Base-by-base conservation (phyloP, 1,140 invertebrate genomes). In the Adoxophyes honmai region DNA sequence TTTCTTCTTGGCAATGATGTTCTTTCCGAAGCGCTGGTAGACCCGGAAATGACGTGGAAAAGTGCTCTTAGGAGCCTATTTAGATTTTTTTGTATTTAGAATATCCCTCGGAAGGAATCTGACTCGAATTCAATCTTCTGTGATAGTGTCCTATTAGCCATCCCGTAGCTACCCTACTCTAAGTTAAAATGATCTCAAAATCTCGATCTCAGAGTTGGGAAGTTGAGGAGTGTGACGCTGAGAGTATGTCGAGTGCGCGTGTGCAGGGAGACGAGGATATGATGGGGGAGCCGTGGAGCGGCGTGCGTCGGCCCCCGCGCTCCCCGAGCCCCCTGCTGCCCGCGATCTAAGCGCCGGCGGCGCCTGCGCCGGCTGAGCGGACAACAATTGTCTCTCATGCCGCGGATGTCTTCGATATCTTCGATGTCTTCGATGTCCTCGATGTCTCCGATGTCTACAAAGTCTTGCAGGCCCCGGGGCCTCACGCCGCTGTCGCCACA, bases 211-310 rank as follows among this genome's bases (percentile, higher is more conserved):
- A 88, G 82, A 88, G 76, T 81, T 88, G 79, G 81, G 85, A 88
- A 78, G 80, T 85, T 85, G 80, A 81, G 74, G 81, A 84, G 73
- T 84, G 78, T 88, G 82, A 83, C 66, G 82, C 77, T 79, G 85
- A 88, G 85, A 88, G 85, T 88, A 88, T 88, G 82, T 88, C 85
- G 82, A 88, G 85, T 88, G 75, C 81, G 65, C 81, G 81, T 88
- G 85, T 86, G 78, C 85, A 88, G 85, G 83, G 85, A 88, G 83
- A 88, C 85, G 83, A 86, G 82, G 81, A 88, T 88, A 85, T 88
- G 85, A 88, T 88, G 81, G 73, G 60, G 59, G 82, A 88, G 81
- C 57, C 72, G 65, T 84, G 81, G 81, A 73, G 74, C 73, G 67
- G 76, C 62, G 68, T 75, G 72, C 81, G 81, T 54, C 79, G 81